Evolutionary conservation across 2,888 invertebrate species (phyloP).

Genomic region (Germaria angustata): DNA sequence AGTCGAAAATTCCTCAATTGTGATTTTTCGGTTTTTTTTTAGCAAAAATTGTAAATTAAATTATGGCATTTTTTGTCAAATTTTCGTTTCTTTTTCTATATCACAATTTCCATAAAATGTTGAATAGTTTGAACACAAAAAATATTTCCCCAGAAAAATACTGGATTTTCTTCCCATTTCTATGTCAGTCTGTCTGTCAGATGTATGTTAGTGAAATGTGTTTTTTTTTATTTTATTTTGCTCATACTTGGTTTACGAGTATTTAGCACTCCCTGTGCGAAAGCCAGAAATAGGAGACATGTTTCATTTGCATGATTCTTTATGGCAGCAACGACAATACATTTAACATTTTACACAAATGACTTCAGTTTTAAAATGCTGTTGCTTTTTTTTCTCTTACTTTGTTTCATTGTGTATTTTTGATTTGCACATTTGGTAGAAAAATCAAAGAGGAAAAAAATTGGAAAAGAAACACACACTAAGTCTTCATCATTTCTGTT

Average conservation of each 20-base stretch:
- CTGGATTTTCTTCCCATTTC: background rate
- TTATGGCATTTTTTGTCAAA: background rate
- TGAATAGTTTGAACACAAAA: background rate
- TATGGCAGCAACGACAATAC: conserved; percentile 60
- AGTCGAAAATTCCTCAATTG: no score
- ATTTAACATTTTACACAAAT: conserved; percentile 60
- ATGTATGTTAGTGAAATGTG: conserved; percentile 29
- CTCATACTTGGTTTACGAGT: background rate
- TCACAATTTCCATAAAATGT: background rate
- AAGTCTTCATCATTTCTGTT: conserved; percentile 28
- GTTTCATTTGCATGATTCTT: conserved; percentile 50
- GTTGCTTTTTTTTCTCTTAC: background rate
- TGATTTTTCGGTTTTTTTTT: no score
- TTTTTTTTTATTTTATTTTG: background rate
- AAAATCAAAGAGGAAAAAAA: background rate
- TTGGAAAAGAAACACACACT: background rate
- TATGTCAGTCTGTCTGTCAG: conserved; percentile 35
- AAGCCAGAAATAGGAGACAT: conserved; percentile 30
- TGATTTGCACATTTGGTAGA: conserved; percentile 39
- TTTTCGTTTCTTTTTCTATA: background rate
- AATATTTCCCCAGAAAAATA: background rate
- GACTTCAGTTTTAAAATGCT: conserved; percentile 46
- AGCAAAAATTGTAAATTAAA: conserved; percentile 9
- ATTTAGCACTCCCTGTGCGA: background rate
- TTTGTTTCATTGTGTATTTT: background rate